Conservation (phyloP, 1,140 invertebrate species). For the Caerostris extrusa region DNA sequence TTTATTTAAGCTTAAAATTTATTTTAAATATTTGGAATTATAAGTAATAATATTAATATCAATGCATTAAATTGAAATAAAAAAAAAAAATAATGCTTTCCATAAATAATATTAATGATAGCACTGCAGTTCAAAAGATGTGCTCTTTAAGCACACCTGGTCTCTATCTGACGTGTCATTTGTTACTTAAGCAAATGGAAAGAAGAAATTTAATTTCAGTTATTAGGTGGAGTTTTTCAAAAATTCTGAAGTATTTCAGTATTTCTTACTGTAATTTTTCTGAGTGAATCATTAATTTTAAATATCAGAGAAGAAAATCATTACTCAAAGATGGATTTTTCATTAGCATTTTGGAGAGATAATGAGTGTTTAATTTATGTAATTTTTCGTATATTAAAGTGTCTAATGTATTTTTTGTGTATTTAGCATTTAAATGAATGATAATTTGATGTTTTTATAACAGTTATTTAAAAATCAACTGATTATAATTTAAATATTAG, state of each 20-base stretch:
- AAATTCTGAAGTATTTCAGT: background rate
- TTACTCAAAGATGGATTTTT: background rate
- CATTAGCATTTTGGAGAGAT: background rate
- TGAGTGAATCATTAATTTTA: constrained; percentile 3
- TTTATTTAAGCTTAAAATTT: no score
- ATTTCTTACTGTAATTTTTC: constrained; percentile 4
- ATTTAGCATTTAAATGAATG: background rate
- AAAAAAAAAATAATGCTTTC: background rate
- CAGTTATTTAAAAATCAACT: no score
- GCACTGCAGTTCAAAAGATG: background rate
- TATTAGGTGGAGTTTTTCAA: constrained; percentile 6
- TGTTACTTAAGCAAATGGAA: background rate
- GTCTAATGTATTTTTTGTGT: background rate
- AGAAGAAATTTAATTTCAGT: constrained; percentile 28
- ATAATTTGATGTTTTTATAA: background rate
- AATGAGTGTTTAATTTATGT: background rate
- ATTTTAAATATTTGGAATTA: no score
- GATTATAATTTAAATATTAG: no score
- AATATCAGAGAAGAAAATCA: background rate
- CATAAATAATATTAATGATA: constrained; percentile 12
- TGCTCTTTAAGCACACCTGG: background rate
- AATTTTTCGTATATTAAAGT: background rate
- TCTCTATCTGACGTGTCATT: background rate
- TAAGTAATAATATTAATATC: no score
- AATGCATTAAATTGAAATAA: background rate